These are phyloP conservation scores for Priocnemis perturbator DNA, from an alignment of 2,888 invertebrate genomes.

Conservation along the genomic window DNA sequence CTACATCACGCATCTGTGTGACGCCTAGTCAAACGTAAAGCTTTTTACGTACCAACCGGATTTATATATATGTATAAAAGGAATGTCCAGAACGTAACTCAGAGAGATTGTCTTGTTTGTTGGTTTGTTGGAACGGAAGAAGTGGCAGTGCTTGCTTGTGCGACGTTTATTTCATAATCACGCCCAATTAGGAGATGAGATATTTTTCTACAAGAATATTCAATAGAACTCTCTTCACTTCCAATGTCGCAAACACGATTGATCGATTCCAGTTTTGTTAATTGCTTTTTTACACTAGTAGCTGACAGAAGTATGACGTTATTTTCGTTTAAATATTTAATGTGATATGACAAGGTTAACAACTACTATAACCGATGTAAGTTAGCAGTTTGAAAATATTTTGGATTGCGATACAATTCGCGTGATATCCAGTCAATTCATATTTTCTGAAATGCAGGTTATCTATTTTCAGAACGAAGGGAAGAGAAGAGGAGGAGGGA, in stretches of 20 bases:
- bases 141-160: neutral
- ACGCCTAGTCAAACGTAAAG: constrained; percentile 29
- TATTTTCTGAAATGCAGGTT: constrained; percentile 52
- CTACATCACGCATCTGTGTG: constrained; percentile 37
- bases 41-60: constrained; percentile 12
- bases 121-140: constrained; percentile 25
- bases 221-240: constrained; percentile 10
- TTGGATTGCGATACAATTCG: constrained; percentile 20
- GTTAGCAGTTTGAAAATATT: constrained; percentile 34
- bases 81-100: neutral
- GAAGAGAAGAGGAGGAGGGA: constrained; percentile 28
- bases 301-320: constrained; percentile 42
- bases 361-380: constrained; percentile 40
- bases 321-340: constrained; percentile 29
- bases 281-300: constrained; percentile 37
- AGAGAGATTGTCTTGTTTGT: constrained; percentile 30
- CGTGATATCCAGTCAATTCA: constrained; percentile 10
- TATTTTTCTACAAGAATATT: neutral
- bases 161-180: no score
- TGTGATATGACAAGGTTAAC: constrained; percentile 39
- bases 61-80: neutral
- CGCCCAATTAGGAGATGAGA: no score
- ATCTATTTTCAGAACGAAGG: constrained; percentile 71
- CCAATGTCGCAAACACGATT: constrained; percentile 36
- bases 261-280: constrained; percentile 35